Percentiles rank a stretch among this genome's conserved stretches.
phyloP scores from a whole-genome alignment of 1,140 invertebrate species.

The Archegozetes longisetosus region DNA sequence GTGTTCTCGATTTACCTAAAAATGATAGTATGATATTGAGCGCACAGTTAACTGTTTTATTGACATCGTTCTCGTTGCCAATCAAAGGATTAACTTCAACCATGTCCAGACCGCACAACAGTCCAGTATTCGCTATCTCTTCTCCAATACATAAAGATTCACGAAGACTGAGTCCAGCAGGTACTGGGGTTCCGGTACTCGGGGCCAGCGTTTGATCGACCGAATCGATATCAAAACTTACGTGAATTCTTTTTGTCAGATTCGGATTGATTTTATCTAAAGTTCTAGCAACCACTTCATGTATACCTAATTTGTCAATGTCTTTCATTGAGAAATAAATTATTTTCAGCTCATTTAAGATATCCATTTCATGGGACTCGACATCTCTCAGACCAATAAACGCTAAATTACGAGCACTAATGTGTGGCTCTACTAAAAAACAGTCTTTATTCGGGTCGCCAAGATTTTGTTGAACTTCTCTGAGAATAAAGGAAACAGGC shows the following conservation, averaged over 20 bases:
- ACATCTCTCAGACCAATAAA: conserved; percentile 77
- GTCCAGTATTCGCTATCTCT: conserved; percentile 49
- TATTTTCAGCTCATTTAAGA: conserved; percentile 29
- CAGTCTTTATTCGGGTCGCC: conserved; percentile 53
- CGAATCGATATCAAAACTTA: conserved; percentile 85
- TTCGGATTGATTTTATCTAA: conserved; percentile 27
- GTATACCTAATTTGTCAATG: conserved; percentile 52
- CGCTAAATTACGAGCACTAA: conserved; percentile 62
- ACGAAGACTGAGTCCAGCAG: conserved; percentile 64
- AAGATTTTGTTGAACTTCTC: conserved; percentile 53
- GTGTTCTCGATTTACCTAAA: conserved; percentile 22
- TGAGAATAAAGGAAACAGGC: conserved; percentile 63
- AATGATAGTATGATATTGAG: conserved; percentile 23
- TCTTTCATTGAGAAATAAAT: conserved; percentile 51
- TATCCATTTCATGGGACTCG: conserved; percentile 55
- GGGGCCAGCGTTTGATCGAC: conserved; percentile 66
- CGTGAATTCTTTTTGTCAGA: conserved; percentile 53
- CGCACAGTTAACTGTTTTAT: conserved; percentile 23
- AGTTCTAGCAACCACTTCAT: conserved; percentile 45
- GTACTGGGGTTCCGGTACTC: conserved; percentile 61
- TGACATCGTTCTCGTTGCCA: conserved; percentile 32
- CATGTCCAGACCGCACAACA: conserved; percentile 55
- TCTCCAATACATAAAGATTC: conserved; percentile 72
- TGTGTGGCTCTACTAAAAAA: conserved; percentile 38
- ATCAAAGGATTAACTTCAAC: conserved; percentile 76